Evolutionary conservation across 2,797 vertebrate species (phyloP).

Genomic region (Xiphorhynchus erythropygius): DNA sequence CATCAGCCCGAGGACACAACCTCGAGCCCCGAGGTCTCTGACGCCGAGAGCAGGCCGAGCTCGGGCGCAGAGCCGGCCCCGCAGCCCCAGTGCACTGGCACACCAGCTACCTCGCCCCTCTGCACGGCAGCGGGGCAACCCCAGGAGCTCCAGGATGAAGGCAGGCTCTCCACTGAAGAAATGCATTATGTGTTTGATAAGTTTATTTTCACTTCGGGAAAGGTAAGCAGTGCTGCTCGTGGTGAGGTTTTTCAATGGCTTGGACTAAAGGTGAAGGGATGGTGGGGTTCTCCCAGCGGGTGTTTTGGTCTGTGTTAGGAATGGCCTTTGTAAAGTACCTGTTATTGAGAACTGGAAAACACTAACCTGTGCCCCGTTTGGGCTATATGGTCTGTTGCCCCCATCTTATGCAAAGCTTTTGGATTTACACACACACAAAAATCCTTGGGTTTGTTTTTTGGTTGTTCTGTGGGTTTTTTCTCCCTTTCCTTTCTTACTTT

Average conservation of each 20-base stretch:
- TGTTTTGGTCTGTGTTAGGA: background rate
- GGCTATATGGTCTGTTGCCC: background rate
- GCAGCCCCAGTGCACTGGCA: conserved; percentile 56
- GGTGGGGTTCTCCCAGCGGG: background rate
- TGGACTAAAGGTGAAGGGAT: background rate
- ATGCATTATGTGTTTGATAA: conserved; percentile 93
- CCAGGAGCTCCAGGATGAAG: conserved; percentile 78
- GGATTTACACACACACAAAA: background rate
- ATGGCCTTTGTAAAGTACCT: background rate
- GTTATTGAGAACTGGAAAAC: background rate
- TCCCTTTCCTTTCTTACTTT: background rate
- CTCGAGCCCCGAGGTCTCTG: conserved; percentile 63
- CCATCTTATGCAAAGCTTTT: background rate
- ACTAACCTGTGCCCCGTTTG: background rate
- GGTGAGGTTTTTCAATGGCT: background rate
- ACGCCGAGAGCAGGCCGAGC: conserved; percentile 65
- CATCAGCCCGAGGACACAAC: conserved; percentile 47
- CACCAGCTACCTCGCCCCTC: conserved; percentile 78
- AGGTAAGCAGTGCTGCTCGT: conserved; percentile 76
- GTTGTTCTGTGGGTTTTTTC: background rate
- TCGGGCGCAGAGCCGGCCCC: conserved; percentile 48
- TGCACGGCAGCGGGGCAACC: conserved; percentile 76
- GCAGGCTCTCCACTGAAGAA: conserved; percentile 78
- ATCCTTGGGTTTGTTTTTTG: background rate
- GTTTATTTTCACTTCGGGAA: conserved; percentile 96